Base-by-base conservation (phyloP, 1,140 invertebrate species). In the Drosophila guanche region DNA sequence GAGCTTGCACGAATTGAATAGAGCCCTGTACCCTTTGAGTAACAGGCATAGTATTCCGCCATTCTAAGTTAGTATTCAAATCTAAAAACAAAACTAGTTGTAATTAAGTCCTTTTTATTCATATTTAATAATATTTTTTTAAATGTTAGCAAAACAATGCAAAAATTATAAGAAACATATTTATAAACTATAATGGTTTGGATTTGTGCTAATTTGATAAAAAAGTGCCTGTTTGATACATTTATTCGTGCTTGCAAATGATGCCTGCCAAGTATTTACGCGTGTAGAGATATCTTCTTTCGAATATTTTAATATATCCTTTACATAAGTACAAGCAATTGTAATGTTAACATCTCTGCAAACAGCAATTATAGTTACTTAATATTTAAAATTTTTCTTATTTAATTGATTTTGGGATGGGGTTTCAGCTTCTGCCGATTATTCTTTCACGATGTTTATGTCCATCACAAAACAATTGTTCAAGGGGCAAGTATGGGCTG, bases 131-230 rank as follows among this genome's bases (percentile, higher is more conserved):
- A 74, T 62, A 66, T 67, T 80, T 79, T 75, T 50, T 72, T 79
- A 61, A 52, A 78, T 84, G 71, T 85, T 84, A 84, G 81, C 76
- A 79, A 84, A 84, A 84, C 76, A 85, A 84, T 84, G 76, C 71
- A 66, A 84, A 84, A 84, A 78, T 65, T 78, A 78, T 57, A 78
- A 74, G 69, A 84, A 81, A 76, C 69, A 72, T 81, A 81, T 84
- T 33, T 84, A 74, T 83, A 78, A 63, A 50, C 46, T 55, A 50
- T 55, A 62, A 54, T 72, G 27, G n/a, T 74, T 79, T 79, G 76
- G 60, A 77, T 79, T 80, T 80, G 59, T 77, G 72, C 77, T 76
- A 79, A 79, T 51, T 60, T 80, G 42, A 78, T 74, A 54, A 56
- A 65, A 45, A 50, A 46, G 2, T 51, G 58, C n/a, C 45, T 71